A percentile compares a stretch with the other conserved stretches of the same genome.
These are phyloP conservation scores for Caenorhabditis macrosperma DNA, from an alignment of 2,888 invertebrate species.

Conservation along the genomic window DNA sequence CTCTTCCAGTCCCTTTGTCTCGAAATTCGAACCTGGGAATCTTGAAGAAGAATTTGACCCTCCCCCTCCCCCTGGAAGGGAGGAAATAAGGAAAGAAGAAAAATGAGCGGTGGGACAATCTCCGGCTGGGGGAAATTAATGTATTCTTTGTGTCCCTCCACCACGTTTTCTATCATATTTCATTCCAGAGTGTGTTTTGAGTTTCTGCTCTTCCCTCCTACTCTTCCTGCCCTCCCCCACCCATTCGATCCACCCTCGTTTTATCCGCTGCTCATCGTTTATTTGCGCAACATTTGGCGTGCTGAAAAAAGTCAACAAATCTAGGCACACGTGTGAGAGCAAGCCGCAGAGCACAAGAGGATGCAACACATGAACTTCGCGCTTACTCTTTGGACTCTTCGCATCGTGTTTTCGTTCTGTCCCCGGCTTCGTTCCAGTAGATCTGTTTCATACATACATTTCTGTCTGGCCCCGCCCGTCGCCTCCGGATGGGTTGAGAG, in stretches of 20 bases:
- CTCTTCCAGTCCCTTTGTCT: neutral
- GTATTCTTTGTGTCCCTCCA: conserved; percentile 22
- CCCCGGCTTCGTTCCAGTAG: neutral
- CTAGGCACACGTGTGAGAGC: conserved; percentile 22
- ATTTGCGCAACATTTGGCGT: conserved; percentile 33
- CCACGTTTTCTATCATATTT: conserved; percentile 56
- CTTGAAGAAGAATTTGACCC: neutral
- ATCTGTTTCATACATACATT: neutral
- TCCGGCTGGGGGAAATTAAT: conserved; percentile 16
- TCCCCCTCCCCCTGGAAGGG: neutral
- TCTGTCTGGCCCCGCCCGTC: conserved; percentile 26
- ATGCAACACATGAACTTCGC: conserved; percentile 35
- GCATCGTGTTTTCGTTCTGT: neutral
- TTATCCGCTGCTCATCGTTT: conserved; percentile 51
- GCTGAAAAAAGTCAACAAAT: conserved; percentile 50
- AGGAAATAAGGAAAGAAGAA: neutral
- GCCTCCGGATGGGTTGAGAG: conserved; percentile 1
- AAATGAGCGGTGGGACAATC: no score
- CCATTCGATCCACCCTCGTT: neutral
- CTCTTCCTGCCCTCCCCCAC: conserved; percentile 18
- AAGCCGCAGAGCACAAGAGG: conserved; percentile 23
- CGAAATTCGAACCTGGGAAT: conserved; percentile 40
- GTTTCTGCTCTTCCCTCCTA: conserved; percentile 26
- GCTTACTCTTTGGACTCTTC: conserved; percentile 11
- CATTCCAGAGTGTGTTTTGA: conserved; percentile 50